phyloP scores from a whole-genome alignment of 2,888 invertebrate genomes.

The Drosophila mayaguana region DNA sequence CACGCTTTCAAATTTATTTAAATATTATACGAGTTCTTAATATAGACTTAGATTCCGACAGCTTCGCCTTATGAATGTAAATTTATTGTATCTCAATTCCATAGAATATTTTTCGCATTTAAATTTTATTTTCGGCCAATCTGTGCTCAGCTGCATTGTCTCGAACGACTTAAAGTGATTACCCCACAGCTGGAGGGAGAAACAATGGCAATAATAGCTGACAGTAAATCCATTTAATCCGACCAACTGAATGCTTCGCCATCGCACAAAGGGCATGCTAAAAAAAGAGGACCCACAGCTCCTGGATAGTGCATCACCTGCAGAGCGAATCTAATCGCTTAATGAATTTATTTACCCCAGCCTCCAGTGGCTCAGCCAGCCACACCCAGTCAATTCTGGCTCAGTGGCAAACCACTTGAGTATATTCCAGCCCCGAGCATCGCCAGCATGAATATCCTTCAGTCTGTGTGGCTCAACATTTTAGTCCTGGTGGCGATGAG shows the following conservation, averaged over 20 bases:
- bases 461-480: conserved; percentile 36
- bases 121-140: conserved; percentile 5
- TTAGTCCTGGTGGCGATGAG: conserved; percentile 34
- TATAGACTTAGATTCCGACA: background rate
- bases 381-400: conserved; percentile 30
- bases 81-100: background rate
- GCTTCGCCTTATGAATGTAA: background rate
- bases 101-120: conserved; percentile 1
- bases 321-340: conserved; percentile 65
- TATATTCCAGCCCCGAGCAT: conserved; percentile 23
- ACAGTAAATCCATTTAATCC: conserved; percentile 65
- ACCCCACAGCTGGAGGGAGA: background rate
- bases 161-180: conserved; percentile 18
- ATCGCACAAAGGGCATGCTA: conserved; percentile 37
- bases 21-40: no score
- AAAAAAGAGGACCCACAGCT: conserved; percentile 8
- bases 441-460: conserved; percentile 23
- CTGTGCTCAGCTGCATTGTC: conserved; percentile 18
- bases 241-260: conserved; percentile 50
- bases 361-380: background rate
- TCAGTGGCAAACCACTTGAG: conserved; percentile 66
- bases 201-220: conserved; percentile 43
- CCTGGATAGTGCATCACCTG: conserved; percentile 39
- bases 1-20: background rate
- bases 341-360: conserved; percentile 72